A percentile compares a stretch with the other conserved stretches of the same genome.
Evolutionary conservation across 2,888 invertebrate genomes (phyloP).

Genomic region (Ophonus ardosiacus): DNA sequence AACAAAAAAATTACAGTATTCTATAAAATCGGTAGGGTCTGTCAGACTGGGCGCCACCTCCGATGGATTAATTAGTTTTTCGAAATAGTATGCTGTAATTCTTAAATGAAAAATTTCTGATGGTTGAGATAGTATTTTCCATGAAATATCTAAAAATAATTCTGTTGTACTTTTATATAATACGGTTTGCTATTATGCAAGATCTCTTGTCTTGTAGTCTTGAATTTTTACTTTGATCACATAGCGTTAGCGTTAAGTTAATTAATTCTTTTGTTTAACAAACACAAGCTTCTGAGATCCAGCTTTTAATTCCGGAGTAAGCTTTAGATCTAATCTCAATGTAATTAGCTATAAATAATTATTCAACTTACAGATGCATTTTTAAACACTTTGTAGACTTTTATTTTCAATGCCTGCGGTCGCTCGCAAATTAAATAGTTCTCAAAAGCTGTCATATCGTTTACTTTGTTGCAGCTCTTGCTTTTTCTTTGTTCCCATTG

Average conservation of each 20-base stretch:
- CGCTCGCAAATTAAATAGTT: background rate
- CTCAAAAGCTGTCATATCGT: background rate
- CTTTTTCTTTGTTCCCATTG: background rate
- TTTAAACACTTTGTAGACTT: background rate
- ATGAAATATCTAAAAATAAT: no score
- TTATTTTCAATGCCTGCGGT: background rate
- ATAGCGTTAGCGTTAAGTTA: conserved; percentile 37
- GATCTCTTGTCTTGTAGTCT: background rate
- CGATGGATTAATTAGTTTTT: no score
- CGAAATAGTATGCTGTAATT: no score
- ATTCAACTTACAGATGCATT: background rate
- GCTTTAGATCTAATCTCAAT: background rate
- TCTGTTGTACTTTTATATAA: no score
- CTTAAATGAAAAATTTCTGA: no score
- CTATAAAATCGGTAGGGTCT: no score
- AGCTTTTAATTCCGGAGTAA: background rate
- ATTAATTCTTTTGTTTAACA: conserved; percentile 49
- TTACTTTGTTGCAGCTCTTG: background rate
- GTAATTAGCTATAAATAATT: background rate
- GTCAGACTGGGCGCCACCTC: no score
- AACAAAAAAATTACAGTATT: no score
- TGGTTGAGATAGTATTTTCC: no score
- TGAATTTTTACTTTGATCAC: conserved; percentile 39
- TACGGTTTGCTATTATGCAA: no score
- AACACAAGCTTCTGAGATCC: conserved; percentile 20